Evolutionary conservation across 2,113 vertebrate species (phyloP), one percentile per base, ranked within the genome.

Genomic region (Rhadina sibilatrix): DNA sequence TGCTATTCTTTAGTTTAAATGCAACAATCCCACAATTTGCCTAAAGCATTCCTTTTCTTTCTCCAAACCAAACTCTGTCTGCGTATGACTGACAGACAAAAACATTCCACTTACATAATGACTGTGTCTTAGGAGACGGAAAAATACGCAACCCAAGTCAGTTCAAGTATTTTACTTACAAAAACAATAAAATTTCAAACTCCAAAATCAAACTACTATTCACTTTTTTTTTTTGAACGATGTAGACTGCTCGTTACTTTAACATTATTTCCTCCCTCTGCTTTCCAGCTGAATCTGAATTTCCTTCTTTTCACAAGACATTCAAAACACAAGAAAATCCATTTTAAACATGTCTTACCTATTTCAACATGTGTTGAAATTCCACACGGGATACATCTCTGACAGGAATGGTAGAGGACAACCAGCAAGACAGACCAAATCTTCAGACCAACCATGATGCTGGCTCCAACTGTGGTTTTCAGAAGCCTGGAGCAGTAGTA

Each of bases 281-380:
- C 60, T 84, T 93, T 65, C 25, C 31, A 83, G 18, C 4, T 5
- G 1, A 60, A 82, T 20, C 37, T 27, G 38, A 35, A 64, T 53
- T 64, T 40, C 46, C 15, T 84, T 63, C 38, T 70, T 61, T 65
- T 74, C 38, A 44, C 20, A 78, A 91, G 10, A 63, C 91, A 74
- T 21, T 61, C 19, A 74, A 83, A 95, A 71, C 15, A 53, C 11
- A 78, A 1, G 2, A 21, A 85, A 90, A 93, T 37, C 31, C 4
- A 68, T 61, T 76, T 69, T 50, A 38, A 79, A 57, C 10, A 11
- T 3, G 14, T 27, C 97, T 97, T 94, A 98, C 98, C 98, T 96
- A 98, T 98, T 96, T 98, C 98, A 83, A 98, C 40, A 16, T 98
- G 98, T 17, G 98, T 98, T 65, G 98, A 98, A 83, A 98, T 78